Percentiles rank a stretch among this genome's conserved stretches.
Conservation (phyloP, 1,140 invertebrate species). For the Zaprionus ghesquierei region DNA sequence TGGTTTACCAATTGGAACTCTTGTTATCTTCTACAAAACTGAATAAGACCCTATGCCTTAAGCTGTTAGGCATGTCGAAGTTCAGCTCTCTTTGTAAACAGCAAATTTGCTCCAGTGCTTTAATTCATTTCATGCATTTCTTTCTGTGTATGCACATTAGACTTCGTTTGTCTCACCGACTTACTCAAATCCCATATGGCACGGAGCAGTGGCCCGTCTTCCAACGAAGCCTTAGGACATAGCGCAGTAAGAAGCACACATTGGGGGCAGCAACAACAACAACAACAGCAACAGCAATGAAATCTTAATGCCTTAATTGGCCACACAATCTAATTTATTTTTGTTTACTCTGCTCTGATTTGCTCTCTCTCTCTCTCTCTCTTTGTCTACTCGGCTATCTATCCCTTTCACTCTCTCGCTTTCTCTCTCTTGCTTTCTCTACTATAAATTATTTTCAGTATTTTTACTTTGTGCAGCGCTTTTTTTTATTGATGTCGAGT, state of each 20-base stretch:
- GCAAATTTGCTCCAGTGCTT: background rate
- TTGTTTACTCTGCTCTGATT: constrained; percentile 61
- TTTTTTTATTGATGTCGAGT: constrained; percentile 20
- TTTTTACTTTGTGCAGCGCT: background rate
- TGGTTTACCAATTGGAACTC: no score
- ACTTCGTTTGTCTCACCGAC: background rate
- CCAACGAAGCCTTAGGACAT: background rate
- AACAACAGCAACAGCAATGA: constrained; percentile 54
- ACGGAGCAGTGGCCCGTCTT: background rate
- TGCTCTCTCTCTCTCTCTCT: constrained; percentile 23
- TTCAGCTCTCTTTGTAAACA: background rate
- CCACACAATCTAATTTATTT: constrained; percentile 81
- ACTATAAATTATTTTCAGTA: constrained; percentile 73
- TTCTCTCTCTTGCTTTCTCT: background rate
- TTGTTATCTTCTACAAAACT: no score
- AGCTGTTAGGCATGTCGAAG: no score
- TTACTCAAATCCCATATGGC: background rate
- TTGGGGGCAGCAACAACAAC: constrained; percentile 19
- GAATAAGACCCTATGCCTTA: no score
- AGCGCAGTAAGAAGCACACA: background rate
- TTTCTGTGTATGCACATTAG: background rate
- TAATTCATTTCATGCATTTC: background rate
- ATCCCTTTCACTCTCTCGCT: background rate
- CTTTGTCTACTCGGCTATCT: background rate
- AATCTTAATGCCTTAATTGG: constrained; percentile 81